These are phyloP conservation scores for Megatriorchis doriae DNA, from an alignment of 2,113 vertebrate species.

Conservation along the genomic window DNA sequence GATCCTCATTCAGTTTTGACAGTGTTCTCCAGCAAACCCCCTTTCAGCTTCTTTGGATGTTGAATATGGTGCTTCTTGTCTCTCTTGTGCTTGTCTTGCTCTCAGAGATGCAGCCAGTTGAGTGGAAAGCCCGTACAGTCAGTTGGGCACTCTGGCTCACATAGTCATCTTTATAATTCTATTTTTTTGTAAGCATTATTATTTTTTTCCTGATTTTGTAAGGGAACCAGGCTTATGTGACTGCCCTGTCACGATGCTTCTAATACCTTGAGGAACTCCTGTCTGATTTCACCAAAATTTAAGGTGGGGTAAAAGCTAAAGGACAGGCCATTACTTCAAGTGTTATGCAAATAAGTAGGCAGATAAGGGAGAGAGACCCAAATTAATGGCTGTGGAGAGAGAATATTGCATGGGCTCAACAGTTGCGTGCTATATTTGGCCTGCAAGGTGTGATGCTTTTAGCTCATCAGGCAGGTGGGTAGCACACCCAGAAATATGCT, in stretches of 20 bases:
- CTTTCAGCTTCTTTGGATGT: neutral
- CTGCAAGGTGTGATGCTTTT: neutral
- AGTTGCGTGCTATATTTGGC: neutral
- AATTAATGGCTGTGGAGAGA: neutral
- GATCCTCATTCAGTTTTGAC: neutral
- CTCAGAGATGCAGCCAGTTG: neutral
- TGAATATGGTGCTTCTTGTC: neutral
- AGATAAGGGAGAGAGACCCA: neutral
- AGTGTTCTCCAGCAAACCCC: neutral
- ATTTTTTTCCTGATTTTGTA: neutral
- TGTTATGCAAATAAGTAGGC: neutral
- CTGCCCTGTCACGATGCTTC: neutral
- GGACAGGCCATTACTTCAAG: neutral
- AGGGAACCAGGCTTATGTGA: neutral
- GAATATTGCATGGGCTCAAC: neutral
- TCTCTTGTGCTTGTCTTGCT: neutral
- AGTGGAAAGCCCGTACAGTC: neutral
- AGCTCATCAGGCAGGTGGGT: neutral
- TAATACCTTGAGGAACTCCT: neutral
- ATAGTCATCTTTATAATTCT: neutral
- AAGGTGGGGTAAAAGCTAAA: neutral
- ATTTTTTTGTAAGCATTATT: neutral
- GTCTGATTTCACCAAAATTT: neutral
- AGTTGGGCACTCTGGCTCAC: neutral
- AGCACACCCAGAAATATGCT: neutral